A percentile compares a stretch with the other conserved stretches of the same genome.
Evolutionary conservation across 2,113 vertebrate genomes (phyloP).

Genomic region (Furnarius figulus): DNA sequence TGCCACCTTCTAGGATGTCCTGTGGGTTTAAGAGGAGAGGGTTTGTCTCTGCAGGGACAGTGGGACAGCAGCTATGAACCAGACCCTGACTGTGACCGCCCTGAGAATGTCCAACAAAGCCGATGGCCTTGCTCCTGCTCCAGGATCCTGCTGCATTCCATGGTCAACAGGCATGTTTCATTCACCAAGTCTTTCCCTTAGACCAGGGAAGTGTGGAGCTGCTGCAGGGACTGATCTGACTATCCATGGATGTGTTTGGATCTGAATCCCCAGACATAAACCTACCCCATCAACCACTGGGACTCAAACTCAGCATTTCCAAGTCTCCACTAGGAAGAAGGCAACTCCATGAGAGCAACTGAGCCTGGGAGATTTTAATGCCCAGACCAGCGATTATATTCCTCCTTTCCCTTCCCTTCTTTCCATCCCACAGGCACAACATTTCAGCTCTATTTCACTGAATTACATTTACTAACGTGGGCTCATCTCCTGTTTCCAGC

Average conservation of each 20-base stretch:
- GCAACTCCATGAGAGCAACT: neutral
- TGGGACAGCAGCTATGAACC: accelerated
- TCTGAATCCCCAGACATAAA: neutral
- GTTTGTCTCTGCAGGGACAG: neutral
- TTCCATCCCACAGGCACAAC: neutral
- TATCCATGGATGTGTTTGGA: neutral
- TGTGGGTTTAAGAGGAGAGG: neutral
- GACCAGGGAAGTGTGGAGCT: neutral
- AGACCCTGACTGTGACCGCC: accelerated
- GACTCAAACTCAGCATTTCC: neutral
- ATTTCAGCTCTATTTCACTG: neutral
- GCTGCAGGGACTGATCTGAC: neutral
- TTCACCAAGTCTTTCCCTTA: neutral
- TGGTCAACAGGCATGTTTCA: accelerated
- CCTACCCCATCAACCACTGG: accelerated
- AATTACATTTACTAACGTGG: neutral
- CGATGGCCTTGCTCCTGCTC: neutral
- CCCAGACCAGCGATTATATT: neutral
- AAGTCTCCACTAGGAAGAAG: neutral
- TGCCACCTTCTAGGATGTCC: constrained; percentile 96
- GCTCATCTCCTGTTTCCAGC: neutral
- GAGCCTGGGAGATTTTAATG: neutral
- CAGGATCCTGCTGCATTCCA: neutral
- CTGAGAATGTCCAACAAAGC: neutral
- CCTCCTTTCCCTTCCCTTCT: neutral